Evolutionary conservation across 2,797 vertebrate species (phyloP).

Genomic region (Limnodromus scolopaceus): DNA sequence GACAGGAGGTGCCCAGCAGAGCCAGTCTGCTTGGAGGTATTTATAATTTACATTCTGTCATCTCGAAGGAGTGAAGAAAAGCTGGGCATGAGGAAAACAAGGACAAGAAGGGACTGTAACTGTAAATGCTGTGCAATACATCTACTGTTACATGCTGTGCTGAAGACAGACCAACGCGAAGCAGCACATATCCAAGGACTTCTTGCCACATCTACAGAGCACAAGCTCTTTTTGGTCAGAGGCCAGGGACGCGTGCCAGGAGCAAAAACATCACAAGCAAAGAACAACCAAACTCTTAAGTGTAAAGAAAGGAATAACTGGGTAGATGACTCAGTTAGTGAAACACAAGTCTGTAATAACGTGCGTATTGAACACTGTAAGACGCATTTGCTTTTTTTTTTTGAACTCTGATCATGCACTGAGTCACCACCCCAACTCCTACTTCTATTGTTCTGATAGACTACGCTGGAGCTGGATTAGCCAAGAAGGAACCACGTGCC

Average conservation of each 20-base stretch:
- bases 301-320: constrained; percentile 24
- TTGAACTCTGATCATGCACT: constrained; percentile 27
- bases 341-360: not conserved
- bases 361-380: not conserved
- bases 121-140: not conserved
- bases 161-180: not conserved
- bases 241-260: constrained; percentile 49
- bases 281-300: not conserved
- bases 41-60: not conserved
- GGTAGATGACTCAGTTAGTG: constrained; percentile 13
- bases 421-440: constrained; percentile 52
- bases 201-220: constrained; percentile 52
- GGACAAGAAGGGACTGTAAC: not conserved
- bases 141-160: not conserved
- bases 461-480: not conserved
- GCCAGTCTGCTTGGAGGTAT: not conserved
- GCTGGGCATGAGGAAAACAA: not conserved
- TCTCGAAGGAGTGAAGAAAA: not conserved
- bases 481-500: not conserved
- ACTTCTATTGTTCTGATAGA: constrained; percentile 12
- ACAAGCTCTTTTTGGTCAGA: constrained; percentile 18
- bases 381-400: constrained; percentile 19
- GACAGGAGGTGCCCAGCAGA: not conserved
- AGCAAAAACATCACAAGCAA: constrained; percentile 51
- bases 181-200: constrained; percentile 25